Conservation (phyloP, 2,113 vertebrate genomes). For the Sinocyclocheilus anshuiensis region DNA sequence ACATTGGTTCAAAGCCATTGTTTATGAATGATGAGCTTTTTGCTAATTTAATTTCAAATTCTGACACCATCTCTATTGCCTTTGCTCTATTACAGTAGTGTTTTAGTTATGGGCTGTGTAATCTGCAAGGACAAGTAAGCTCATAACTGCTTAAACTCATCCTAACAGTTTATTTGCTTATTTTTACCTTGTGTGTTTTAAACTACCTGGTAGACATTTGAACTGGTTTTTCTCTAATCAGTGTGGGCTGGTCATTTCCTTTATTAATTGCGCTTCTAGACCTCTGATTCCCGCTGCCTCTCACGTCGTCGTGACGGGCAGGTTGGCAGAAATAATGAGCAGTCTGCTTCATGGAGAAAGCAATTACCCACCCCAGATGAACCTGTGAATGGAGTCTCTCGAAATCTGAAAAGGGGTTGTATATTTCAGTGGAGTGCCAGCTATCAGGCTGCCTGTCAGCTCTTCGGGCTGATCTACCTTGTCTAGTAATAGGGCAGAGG, state of each 20-base stretch:
- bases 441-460: slow-evolving; percentile 52
- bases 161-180: neutral
- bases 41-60: slow-evolving; percentile 7
- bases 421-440: slow-evolving; percentile 48
- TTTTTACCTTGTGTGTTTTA: neutral
- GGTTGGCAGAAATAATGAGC: slow-evolving; percentile 63
- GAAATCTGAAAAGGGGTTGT: slow-evolving; percentile 41
- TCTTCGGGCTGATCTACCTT: slow-evolving; percentile 48
- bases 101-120: slow-evolving; percentile 1
- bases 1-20: neutral
- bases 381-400: slow-evolving; percentile 52
- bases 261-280: slow-evolving; percentile 57
- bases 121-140: neutral
- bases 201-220: slow-evolving; percentile 42
- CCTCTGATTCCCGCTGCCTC: slow-evolving; percentile 57
- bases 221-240: slow-evolving; percentile 58
- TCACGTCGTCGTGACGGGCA: slow-evolving; percentile 48
- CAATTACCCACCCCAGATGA: slow-evolving; percentile 62
- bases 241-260: slow-evolving; percentile 54
- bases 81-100: neutral
- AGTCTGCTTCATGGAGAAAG: slow-evolving; percentile 39
- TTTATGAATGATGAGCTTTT: slow-evolving; percentile 8
- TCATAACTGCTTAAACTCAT: neutral
- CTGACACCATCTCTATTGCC: neutral
- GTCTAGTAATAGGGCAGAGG: slow-evolving; percentile 13